Evolutionary conservation across 2,113 vertebrate genomes (phyloP), one percentile per base, ranked within the genome.

Genomic region (Nerophis ophidion): DNA sequence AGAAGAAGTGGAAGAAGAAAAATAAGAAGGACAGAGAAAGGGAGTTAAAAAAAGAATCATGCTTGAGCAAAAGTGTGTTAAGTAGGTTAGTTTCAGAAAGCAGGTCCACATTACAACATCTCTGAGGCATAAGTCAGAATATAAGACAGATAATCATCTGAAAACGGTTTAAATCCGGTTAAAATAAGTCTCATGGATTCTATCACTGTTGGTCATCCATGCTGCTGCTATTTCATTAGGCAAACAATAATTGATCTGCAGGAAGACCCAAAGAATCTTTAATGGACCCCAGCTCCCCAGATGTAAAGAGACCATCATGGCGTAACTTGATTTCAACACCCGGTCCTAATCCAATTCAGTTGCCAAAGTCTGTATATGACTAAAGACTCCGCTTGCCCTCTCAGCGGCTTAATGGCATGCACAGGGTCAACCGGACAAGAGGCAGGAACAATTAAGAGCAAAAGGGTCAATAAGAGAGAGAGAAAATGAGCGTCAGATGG

Each of bases 271-370:
- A 89, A 87, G 85, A 89, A 87, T 76, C 81, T 89, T 87, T 90
- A 89, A 90, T 89, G 85, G 86, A 86, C 57, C 83, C 77, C 63
- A 83, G 84, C 79, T 88, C 81, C 87, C 83, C 85, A 91, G 88
- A 90, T 89, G 88, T 89, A 90, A 89, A 88, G 84, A 81, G 79
- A 89, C 66, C 84, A 76, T 74, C 84, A 76, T 74, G 45, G 59
- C 81, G 70, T 87, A 91, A 91, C 88, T 84, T 86, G 84, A 89
- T 91, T 91, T 91, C 84, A 82, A 80, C 86, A 83, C 86, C 87
- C 85, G 84, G 83, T 85, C 75, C 81, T 88, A 88, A 87, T 86
- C 81, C 86, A 91, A 89, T 89, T 83, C 82, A 82, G 86, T 82
- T 46, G 84, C 72, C 65, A 81, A 56, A 79, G 82, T 86, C 84